A percentile compares a stretch with the other conserved stretches of the same genome.
Conservation (phyloP, 2,113 vertebrate species). For the Nothobranchius kuhntae region DNA sequence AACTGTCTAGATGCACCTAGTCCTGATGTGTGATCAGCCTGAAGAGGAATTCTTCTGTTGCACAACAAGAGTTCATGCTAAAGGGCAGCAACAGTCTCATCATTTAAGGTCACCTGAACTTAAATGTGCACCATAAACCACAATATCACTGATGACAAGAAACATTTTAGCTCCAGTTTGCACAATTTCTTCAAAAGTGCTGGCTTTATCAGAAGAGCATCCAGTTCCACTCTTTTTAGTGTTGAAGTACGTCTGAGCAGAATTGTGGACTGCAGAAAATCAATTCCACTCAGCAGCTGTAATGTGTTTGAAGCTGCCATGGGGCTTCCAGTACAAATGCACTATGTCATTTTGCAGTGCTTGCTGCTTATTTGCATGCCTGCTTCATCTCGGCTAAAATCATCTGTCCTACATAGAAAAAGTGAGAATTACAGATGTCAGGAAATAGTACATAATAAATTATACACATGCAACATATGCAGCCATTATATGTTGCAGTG, state of each 20-base stretch:
- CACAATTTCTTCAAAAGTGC: constrained; percentile 12
- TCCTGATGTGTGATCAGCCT: constrained; percentile 18
- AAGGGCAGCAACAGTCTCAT: constrained; percentile 15
- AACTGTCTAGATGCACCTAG: constrained; percentile 14
- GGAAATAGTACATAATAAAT: not conserved
- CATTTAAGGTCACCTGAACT: constrained; percentile 9
- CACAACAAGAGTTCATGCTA: constrained; percentile 35
- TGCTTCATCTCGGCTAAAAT: not conserved
- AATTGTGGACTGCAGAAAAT: constrained; percentile 52
- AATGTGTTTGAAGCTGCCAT: constrained; percentile 47
- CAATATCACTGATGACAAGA: constrained; percentile 1
- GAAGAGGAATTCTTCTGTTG: constrained; percentile 11
- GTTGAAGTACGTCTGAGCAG: constrained; percentile 22
- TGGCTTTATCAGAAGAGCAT: constrained; percentile 17
- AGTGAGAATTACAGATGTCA: not conserved
- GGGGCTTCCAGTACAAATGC: constrained; percentile 19
- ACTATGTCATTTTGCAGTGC: constrained; percentile 34
- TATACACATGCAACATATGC: not conserved
- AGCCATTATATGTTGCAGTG: not conserved
- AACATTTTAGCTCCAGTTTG: constrained; percentile 10
- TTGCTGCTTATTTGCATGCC: constrained; percentile 23
- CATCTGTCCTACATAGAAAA: not conserved
- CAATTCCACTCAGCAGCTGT: constrained; percentile 55
- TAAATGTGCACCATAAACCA: not conserved
- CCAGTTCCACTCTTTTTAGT: constrained; percentile 17